Evolutionary conservation across 2,113 vertebrate genomes (phyloP), one percentile per base, ranked within the genome.

Genomic region (Lamprologus tigripictilis): DNA sequence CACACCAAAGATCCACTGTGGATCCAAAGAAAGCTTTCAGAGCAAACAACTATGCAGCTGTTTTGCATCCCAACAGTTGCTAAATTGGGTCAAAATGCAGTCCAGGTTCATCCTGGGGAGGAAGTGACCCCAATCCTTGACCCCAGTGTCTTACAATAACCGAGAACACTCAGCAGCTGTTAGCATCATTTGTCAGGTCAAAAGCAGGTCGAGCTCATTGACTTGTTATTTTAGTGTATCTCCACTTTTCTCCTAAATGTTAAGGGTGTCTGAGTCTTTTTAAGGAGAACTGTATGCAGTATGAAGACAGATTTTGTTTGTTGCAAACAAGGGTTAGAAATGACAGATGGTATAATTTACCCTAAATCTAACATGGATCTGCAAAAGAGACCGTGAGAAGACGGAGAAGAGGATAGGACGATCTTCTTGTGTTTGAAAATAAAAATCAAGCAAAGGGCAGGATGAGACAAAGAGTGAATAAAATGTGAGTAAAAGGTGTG

Each of bases 91-190:
- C 68, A 86, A 84, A 88, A 71, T 23, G 40, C 6, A 58, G 57
- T 58, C 58, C 45, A 51, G 86, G 58, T 91, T 85, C 71, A 33
- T 21, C 11, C 45, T 10, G 19, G 53, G 33, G 28, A 90, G 88
- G 83, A 92, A 84, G 66, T 31, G 81, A 93, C 79, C 86, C 83
- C 9, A 4, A 42, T 88, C 51, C 86, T 83, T 83, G 84, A 92
- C 91, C 90, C 57, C 31, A 3, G 80, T 55, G 85, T 91, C 86
- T 71, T 23, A 51, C 73, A 87, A 7, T 79, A 81, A 84, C 57
- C 8, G 4, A 42, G 81, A 92, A 82, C 90, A 88, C 83, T 88
- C 90, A 87, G 92, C 89, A 90, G 86, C 87, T 90, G 90, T 90
- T 92, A 88, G 86, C 87, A 87, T 90, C 87, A 93, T 78, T 73